Evolutionary conservation across 1,140 invertebrate genomes (phyloP), one percentile per base, ranked within the genome.

Genomic region (Rhopalosiphum padi): DNA sequence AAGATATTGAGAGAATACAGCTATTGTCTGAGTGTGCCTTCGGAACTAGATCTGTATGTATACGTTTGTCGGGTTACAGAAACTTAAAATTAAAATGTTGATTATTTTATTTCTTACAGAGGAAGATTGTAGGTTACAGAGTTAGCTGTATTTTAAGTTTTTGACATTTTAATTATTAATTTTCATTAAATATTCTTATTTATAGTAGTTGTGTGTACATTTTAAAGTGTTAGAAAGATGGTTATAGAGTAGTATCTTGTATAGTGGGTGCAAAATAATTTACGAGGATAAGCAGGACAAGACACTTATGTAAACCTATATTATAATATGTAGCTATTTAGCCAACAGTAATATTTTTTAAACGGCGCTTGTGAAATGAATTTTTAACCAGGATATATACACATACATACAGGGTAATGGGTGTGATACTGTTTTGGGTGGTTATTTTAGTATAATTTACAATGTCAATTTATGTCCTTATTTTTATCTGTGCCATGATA

Each of bases 11-110:
- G 25, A 60, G 23, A 22, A 30, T 60, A 25, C 8, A 4, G 11
- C 0, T 15, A 30, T 68, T 68, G n/a, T 3, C 9, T 0, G 4
- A 68, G n/a, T 68, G 4, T 15, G 0, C 3, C 4, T n/a, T n/a
- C 1, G 15, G n/a, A 30, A n/a, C 11, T 0, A 4, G 3, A n/a
- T 68, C 15, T 15, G 30, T n/a, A 68, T n/a, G 60, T 68, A n/a
- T n/a, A 1, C 7, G 30, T 60, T 60, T 30, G 25, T 60, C 8
- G 25, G 25, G 25, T 30, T 60, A n/a, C 3, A 68, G 4, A 30
- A 30, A 30, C 9, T 60, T 60, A 4, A 68, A 68, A 30, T n/a
- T 68, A n/a, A 68, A 68, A 68, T 30, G 9, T n/a, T n/a, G n/a
- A 11, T 68, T 25, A 23, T 60, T 60, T 60, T 9, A 60, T 68